Conservation (phyloP, 2,888 invertebrate genomes). For the Fragum fragum region DNA sequence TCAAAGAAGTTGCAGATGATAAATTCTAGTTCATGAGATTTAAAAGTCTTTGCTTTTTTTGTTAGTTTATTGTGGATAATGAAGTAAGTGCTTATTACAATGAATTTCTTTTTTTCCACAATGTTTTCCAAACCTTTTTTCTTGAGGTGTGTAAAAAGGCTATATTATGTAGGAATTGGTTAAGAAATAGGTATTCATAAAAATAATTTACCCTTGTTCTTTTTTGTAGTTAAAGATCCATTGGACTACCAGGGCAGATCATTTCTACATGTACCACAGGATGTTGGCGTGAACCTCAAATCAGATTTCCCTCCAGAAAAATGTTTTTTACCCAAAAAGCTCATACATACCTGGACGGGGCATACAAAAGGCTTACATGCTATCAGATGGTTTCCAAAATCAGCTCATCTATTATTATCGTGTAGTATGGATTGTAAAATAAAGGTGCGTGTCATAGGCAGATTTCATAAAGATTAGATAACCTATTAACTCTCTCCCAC, state of each 20-base stretch:
- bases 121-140: too few species aligned
- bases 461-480: too few species aligned
- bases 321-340: constrained; percentile 98
- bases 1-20: too few species aligned
- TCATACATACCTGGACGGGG: constrained; percentile 98
- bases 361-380: constrained; percentile 98
- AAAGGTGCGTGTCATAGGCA: constrained; percentile 90
- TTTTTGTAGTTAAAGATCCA: constrained; percentile 92
- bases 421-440: constrained; percentile 99
- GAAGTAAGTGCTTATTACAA: too few species aligned
- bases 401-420: constrained; percentile 97
- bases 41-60: too few species aligned
- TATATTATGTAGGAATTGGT: too few species aligned
- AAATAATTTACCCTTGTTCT: constrained; percentile 29
- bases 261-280: constrained; percentile 96
- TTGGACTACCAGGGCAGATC: constrained; percentile 99
- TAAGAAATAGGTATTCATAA: too few species aligned
- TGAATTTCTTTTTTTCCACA: too few species aligned
- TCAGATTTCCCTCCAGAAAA: constrained; percentile 96
- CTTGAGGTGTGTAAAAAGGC: too few species aligned
- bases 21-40: too few species aligned
- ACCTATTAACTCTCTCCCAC: too few species aligned
- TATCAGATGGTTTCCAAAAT: constrained; percentile 97
- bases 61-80: too few species aligned
- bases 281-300: constrained; percentile 95